These are phyloP conservation scores for Athripsodes cinereus DNA, from an alignment of 2,888 invertebrate genomes.

Conservation along the genomic window DNA sequence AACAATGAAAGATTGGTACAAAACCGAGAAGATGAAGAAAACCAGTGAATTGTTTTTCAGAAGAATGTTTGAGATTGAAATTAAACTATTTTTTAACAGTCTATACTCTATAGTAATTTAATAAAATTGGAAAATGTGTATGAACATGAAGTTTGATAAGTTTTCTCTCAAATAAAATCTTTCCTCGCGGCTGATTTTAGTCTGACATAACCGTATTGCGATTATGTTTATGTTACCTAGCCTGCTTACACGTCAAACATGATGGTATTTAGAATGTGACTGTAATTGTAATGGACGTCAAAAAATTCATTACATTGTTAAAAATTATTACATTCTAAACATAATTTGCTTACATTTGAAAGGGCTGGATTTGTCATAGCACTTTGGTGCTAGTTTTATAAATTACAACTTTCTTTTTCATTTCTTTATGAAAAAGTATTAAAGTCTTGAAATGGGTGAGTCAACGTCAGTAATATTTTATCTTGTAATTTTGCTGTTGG, in stretches of 20 bases:
- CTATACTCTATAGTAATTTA: too few relatives aligned
- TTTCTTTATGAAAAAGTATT: conserved; percentile 14
- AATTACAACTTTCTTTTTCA: conserved; percentile 4
- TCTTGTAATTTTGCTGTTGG: too few relatives aligned
- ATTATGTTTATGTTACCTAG: conserved; percentile 13
- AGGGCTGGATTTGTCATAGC: conserved; percentile 10
- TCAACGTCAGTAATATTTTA: neutral
- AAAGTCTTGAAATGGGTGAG: conserved; percentile 13
- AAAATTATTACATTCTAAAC: conserved; percentile 11
- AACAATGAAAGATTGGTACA: too few relatives aligned
- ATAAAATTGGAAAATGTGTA: too few relatives aligned
- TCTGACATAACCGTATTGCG: neutral
- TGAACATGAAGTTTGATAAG: too few relatives aligned
- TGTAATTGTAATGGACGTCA: neutral
- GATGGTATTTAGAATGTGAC: conserved; percentile 24
- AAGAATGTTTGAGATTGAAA: too few relatives aligned
- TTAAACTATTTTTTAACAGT: too few relatives aligned
- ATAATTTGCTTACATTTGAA: conserved; percentile 6
- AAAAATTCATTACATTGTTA: neutral
- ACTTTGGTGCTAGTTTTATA: conserved; percentile 14
- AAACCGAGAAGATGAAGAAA: too few relatives aligned
- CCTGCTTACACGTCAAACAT: conserved; percentile 26
- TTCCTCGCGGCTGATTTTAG: too few relatives aligned
- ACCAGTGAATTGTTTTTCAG: too few relatives aligned
- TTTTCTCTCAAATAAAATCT: too few relatives aligned